Evolutionary conservation across 2,797 vertebrate species (phyloP).

Genomic region (Rhyacichthys aspro): DNA sequence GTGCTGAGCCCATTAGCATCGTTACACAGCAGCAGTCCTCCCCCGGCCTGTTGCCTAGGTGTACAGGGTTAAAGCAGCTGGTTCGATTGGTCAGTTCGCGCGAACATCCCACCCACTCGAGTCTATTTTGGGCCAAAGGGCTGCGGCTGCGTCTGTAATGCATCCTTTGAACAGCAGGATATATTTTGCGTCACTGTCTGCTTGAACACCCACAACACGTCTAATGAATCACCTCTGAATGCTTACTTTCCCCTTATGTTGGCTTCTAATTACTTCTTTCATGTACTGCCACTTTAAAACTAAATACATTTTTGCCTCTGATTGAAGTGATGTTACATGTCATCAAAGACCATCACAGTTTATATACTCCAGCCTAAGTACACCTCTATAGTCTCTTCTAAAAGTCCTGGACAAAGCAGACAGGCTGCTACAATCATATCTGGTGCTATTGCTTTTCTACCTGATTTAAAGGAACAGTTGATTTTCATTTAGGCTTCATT

Average conservation of each 20-base stretch:
- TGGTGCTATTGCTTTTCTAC: too few species aligned
- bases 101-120: constrained; percentile 1
- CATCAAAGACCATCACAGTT: background rate
- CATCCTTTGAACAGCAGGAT: constrained; percentile 1
- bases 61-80: background rate
- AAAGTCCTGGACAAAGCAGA: background rate
- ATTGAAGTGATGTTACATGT: background rate
- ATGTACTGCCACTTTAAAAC: background rate
- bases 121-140: constrained; percentile 10
- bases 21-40: background rate
- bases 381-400: background rate
- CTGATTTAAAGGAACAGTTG: too few species aligned
- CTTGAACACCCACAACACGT: background rate
- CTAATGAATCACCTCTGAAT: background rate
- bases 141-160: background rate
- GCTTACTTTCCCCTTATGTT: constrained; percentile 1
- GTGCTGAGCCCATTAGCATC: background rate
- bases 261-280: background rate
- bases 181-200: constrained; percentile 9
- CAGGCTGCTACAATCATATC: background rate
- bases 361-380: background rate
- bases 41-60: background rate
- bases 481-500: too few species aligned
- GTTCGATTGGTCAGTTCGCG: background rate
- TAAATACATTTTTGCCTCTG: background rate